phyloP scores from a whole-genome alignment of 64 coral and sea anemone genomes.

The Montipora capricornis region DNA sequence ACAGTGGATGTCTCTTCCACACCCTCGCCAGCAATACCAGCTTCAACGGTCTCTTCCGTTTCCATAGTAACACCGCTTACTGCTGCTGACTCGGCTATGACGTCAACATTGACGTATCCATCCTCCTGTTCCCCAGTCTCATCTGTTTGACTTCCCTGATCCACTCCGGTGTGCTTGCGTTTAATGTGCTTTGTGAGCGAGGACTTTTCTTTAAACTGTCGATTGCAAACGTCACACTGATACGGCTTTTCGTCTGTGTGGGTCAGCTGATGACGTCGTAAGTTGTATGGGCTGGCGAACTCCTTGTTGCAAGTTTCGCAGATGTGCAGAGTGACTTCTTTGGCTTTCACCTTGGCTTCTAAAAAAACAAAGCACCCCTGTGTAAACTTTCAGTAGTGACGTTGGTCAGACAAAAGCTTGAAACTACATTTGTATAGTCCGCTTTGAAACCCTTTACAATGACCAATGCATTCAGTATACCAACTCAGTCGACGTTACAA shows the following conservation, averaged over 20 bases:
- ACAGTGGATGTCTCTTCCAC: conserved; percentile 88
- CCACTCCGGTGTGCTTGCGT: conserved; percentile 94
- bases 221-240: conserved; percentile 92
- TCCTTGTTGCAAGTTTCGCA: conserved; percentile 97
- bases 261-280: conserved; percentile 91
- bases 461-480: too few relatives aligned
- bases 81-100: conserved; percentile 95
- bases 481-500: too few relatives aligned
- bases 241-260: conserved; percentile 98
- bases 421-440: too few relatives aligned
- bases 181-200: conserved; percentile 98
- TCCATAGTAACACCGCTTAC: conserved; percentile 95
- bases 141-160: conserved; percentile 93
- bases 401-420: too few relatives aligned
- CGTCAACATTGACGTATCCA: conserved; percentile 83
- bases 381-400: neutral
- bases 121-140: conserved; percentile 92
- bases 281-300: conserved; percentile 98
- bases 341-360: conserved; percentile 92
- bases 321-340: conserved; percentile 97
- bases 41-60: conserved; percentile 67
- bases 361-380: neutral
- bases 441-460: too few relatives aligned
- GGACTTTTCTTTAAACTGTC: conserved; percentile 98
- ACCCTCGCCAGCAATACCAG: conserved; percentile 22